Evolutionary conservation across 2,888 invertebrate species (phyloP).

Genomic region (Athalia rosae): DNA sequence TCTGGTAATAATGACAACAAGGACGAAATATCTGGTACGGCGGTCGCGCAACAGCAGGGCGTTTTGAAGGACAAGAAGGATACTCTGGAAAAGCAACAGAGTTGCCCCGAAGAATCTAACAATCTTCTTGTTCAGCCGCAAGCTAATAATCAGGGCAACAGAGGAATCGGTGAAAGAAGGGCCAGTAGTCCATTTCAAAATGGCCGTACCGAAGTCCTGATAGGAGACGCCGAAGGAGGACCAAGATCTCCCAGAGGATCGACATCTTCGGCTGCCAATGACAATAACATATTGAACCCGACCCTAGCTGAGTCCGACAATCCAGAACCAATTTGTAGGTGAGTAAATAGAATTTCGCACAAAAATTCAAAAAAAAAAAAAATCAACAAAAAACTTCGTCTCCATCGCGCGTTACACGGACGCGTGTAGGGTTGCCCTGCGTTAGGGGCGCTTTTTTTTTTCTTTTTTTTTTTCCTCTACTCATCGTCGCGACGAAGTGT

Average conservation of each 20-base stretch:
- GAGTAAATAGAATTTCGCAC: constrained; percentile 48
- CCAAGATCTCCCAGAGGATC: constrained; percentile 72
- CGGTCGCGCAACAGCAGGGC: neutral
- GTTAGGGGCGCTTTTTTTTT: no score
- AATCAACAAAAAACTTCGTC: neutral
- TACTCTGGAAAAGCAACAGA: constrained; percentile 66
- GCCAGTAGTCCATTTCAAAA: constrained; percentile 80
- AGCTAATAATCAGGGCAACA: constrained; percentile 67
- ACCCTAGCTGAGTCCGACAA: constrained; percentile 64
- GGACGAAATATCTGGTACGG: neutral
- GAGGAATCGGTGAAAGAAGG: constrained; percentile 69
- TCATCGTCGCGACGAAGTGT: no score
- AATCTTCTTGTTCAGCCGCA: constrained; percentile 52
- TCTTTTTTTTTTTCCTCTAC: no score
- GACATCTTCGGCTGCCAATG: constrained; percentile 69
- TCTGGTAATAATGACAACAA: constrained; percentile 56
- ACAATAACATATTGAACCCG: constrained; percentile 65
- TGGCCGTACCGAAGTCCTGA: constrained; percentile 85
- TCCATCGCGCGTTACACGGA: no score
- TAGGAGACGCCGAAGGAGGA: constrained; percentile 77
- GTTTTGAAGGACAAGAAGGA: constrained; percentile 28
- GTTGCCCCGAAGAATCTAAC: constrained; percentile 66
- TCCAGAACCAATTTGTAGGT: constrained; percentile 69
- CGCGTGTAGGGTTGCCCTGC: no score
- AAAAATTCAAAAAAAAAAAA: neutral